Conservation (phyloP, 1,140 invertebrate genomes). For the Chironomus tepperi region DNA sequence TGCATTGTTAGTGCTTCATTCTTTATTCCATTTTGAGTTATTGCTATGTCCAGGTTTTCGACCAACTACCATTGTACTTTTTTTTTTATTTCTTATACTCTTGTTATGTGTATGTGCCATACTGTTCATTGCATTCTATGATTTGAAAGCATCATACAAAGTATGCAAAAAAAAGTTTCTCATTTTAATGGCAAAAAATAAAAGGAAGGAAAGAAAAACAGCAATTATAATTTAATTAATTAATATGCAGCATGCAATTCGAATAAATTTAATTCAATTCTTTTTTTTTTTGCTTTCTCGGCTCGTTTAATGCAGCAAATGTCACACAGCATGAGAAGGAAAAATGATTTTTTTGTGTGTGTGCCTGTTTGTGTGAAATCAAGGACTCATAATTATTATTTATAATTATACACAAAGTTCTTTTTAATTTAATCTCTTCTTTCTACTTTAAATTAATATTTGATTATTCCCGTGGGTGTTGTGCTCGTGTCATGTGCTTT, state of each 20-base stretch:
- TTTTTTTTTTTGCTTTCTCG: not conserved
- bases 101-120: too few relatives aligned
- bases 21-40: not conserved
- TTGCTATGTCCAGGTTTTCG: not conserved
- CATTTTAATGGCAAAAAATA: not conserved
- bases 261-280: constrained; percentile 19
- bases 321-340: constrained; percentile 11
- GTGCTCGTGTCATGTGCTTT: too few relatives aligned
- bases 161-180: not conserved
- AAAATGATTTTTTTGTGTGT: not conserved
- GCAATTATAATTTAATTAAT: constrained; percentile 20
- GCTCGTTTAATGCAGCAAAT: not conserved
- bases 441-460: too few relatives aligned
- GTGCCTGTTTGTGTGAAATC: too few relatives aligned
- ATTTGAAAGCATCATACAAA: too few relatives aligned
- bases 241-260: constrained; percentile 22
- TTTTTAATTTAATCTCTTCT: too few relatives aligned
- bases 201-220: not conserved
- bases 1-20: not conserved
- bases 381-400: too few relatives aligned
- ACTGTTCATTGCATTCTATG: too few relatives aligned
- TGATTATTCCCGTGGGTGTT: too few relatives aligned
- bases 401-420: too few relatives aligned
- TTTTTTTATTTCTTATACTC: too few relatives aligned
- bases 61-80: not conserved